Conservation (phyloP, 2,888 invertebrate species). For the Pachydiplax longipennis region DNA sequence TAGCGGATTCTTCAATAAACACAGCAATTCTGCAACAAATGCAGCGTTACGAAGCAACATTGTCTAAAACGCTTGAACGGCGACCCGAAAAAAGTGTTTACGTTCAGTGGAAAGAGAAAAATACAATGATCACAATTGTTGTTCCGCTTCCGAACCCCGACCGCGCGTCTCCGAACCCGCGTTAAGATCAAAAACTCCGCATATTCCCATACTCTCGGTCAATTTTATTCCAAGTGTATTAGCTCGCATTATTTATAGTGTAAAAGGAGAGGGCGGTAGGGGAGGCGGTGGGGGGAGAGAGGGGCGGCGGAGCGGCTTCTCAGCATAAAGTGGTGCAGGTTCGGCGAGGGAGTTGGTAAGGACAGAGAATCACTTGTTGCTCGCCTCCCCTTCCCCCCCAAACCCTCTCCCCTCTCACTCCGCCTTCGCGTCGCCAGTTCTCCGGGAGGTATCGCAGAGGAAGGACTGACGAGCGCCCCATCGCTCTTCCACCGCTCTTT, state of each 20-base stretch:
- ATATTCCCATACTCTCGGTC: not conserved
- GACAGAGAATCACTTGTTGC: conserved; percentile 45
- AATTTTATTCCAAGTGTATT: not conserved
- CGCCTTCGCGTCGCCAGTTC: conserved; percentile 38
- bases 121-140: no score
- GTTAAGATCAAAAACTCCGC: not conserved
- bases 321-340: conserved; percentile 42
- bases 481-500: not conserved
- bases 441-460: conserved; percentile 10
- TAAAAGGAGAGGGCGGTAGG: not conserved
- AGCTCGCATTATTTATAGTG: not conserved
- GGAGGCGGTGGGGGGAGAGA: not conserved
- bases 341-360: conserved; percentile 18
- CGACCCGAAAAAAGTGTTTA: no score
- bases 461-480: not conserved
- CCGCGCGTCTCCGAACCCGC: no score
- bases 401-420: not conserved
- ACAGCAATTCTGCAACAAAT: no score
- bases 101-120: no score
- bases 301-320: not conserved
- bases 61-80: no score
- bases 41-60: no score
- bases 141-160: no score
- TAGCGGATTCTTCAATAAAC: no score
- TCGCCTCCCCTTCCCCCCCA: not conserved